These are phyloP conservation scores for Leuciscus waleckii DNA, from an alignment of 2,797 vertebrate species.

Conservation along the genomic window DNA sequence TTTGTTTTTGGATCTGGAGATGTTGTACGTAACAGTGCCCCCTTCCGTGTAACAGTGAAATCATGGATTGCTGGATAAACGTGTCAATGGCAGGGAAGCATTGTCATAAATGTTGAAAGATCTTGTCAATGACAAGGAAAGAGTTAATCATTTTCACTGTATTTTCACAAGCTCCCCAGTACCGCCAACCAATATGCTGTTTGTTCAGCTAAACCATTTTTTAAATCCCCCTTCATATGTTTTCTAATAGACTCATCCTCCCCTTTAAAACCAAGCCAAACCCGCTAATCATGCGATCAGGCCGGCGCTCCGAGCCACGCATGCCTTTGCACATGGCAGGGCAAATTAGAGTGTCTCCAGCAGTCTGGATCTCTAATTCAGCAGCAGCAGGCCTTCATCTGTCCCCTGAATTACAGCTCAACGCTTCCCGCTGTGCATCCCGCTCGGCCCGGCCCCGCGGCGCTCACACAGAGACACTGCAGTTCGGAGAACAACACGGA, in stretches of 20 bases:
- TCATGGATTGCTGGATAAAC: background rate
- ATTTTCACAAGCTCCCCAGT: slow-evolving; percentile 14
- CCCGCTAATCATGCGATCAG: slow-evolving; percentile 75
- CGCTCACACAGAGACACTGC: slow-evolving; percentile 70
- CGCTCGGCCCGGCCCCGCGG: slow-evolving; percentile 68
- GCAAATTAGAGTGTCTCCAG: slow-evolving; percentile 83
- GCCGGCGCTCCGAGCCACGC: slow-evolving; percentile 72
- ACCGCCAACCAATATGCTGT: slow-evolving; percentile 10
- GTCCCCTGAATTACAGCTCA: slow-evolving; percentile 77
- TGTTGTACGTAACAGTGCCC: background rate
- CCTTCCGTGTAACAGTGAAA: background rate
- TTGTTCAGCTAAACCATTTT: slow-evolving; percentile 18
- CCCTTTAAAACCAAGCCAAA: slow-evolving; percentile 26
- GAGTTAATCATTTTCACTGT: slow-evolving; percentile 2
- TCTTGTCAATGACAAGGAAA: background rate
- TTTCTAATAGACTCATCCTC: slow-evolving; percentile 45
- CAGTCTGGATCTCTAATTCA: slow-evolving; percentile 80
- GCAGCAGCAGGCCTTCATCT: slow-evolving; percentile 76
- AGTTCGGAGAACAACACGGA: slow-evolving; percentile 11
- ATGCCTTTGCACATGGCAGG: slow-evolving; percentile 85
- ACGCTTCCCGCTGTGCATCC: slow-evolving; percentile 72
- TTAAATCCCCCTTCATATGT: slow-evolving; percentile 14
- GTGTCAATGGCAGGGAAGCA: background rate
- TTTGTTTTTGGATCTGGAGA: background rate
- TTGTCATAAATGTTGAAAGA: background rate